Base-by-base conservation (phyloP, 2,888 invertebrate species). In the Tridacna crocea region DNA sequence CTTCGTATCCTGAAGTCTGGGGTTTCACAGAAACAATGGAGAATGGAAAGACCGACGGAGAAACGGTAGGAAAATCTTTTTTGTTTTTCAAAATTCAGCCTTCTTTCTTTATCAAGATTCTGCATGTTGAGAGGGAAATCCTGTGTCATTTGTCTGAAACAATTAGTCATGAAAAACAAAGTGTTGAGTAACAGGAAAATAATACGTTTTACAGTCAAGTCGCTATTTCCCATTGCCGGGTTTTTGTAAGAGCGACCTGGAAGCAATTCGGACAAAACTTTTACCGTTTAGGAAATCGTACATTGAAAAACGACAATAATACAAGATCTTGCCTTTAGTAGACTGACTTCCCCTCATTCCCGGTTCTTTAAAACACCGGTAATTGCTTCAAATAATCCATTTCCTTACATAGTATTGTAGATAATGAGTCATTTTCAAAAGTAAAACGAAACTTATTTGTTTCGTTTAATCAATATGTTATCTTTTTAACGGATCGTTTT, bases 221-320 rank as follows among this genome's bases (percentile, higher is more conserved):
- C 79, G 84, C 60, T 78, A 84, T 76, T 84, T 84, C 84, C 84
- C 84, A 63, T 73, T 60, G 73, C 73, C 73, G 60, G 36, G 58
- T 60, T 36, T 65, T 51, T 65, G n/a, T 65, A 65, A 75, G 51
- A 51, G 75, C 65, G 48, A 19, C 60, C 24, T 75, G 75, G 75
- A 75, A 66, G 75, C 55, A 17, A 66, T 75, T 75, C 75, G 75
- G 66, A 65, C 73, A 55, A 51, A 36, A 47, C 65, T 48, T 63
- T 75, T 66, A 75, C 75, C 66, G 66, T 75, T 75, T 66, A 75
- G 75, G 75, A 75, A 75, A 75, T 75, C 26, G 66, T 66, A 75
- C 51, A 75, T 75, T 75, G 51, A 74, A 75, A n/a, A 74, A 17
- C 26, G 55, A 63, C 65, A 48, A 36, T 63, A 46, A 47, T 47